phyloP scores from a whole-genome alignment of 2,113 vertebrate genomes.

The Corythaeola cristata region DNA sequence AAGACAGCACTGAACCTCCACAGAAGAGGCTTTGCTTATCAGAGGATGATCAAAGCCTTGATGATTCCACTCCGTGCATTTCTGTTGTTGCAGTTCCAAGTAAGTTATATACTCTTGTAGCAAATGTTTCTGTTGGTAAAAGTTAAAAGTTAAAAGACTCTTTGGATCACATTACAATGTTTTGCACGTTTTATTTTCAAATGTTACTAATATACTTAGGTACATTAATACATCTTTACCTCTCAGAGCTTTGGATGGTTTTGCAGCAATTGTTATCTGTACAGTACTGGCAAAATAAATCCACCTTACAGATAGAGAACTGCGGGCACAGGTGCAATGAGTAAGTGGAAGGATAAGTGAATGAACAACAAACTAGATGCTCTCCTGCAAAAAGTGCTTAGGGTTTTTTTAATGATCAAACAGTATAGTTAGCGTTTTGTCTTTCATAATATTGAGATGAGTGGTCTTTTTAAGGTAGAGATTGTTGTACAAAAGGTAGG shows the following conservation, averaged over 20 bases:
- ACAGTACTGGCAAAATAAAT: not conserved
- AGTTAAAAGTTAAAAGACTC: not conserved
- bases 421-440: not conserved
- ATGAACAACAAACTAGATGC: not conserved
- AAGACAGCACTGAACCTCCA: conserved; percentile 85
- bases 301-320: not conserved
- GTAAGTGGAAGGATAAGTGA: not conserved
- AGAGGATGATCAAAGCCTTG: conserved; percentile 85
- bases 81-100: conserved; percentile 92
- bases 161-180: not conserved
- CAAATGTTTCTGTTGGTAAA: not conserved
- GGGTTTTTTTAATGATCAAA: not conserved
- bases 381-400: not conserved
- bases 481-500: not conserved
- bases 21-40: conserved; percentile 90
- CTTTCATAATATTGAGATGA: not conserved
- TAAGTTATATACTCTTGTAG: conserved; percentile 68
- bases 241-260: not conserved
- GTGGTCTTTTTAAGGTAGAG: not conserved
- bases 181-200: not conserved
- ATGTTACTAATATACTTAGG: not conserved
- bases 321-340: not conserved
- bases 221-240: not conserved
- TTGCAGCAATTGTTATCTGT: not conserved
- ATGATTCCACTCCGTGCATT: conserved; percentile 81